Base-by-base conservation (phyloP, 1,140 invertebrate species). In the Brachionus manjavacas region DNA sequence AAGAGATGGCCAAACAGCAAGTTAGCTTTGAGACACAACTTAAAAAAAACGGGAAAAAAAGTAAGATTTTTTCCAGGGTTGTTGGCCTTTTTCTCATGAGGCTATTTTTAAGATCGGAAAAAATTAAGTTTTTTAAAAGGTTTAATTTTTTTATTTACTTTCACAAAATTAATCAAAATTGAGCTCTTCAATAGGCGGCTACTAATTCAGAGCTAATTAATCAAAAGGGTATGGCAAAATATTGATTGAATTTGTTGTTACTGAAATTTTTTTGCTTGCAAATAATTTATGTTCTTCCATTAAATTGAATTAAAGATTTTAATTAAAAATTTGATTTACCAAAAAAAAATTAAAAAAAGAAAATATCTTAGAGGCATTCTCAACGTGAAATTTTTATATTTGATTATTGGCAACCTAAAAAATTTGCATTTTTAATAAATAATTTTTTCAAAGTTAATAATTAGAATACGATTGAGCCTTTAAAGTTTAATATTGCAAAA, bases 1-100 rank as follows among this genome's bases (percentile, higher is more conserved):
- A 99, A 89, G 95, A 97, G 86, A 91, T 99, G 66, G 97, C 97
- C 1, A 92, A 95, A 85, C 97, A 99, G 89, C 96, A 99, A 88
- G 95, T 95, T 31, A 93, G 94, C 85, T 91, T 99, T 81, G 96
- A 97, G 88, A 93, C 89, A 31, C 87, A 89, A 85, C 35, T 81
- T 1, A 81, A 64, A 12, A 81, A 66, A 41, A 52, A 55, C 16
- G 79, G 79, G 4, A 81, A 68, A 41, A 41, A 46, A 12, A 60
- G 68, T 72, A 83, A 68, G 39, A 35, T 83, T n/a, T 72, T 39
- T 16, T 28, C 70, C 25, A 28, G 4, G 31, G 4, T 35, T 35
- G 4, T 35, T 35, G 4, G 31, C 31, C 31, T 60, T 28, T 14
- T 72, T 64, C 64, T 43, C 52, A 84, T 85, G 46, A 28, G 79